These are phyloP conservation scores for Rhagologus leucostigma DNA, from an alignment of 2,113 vertebrate genomes.

Conservation along the genomic window DNA sequence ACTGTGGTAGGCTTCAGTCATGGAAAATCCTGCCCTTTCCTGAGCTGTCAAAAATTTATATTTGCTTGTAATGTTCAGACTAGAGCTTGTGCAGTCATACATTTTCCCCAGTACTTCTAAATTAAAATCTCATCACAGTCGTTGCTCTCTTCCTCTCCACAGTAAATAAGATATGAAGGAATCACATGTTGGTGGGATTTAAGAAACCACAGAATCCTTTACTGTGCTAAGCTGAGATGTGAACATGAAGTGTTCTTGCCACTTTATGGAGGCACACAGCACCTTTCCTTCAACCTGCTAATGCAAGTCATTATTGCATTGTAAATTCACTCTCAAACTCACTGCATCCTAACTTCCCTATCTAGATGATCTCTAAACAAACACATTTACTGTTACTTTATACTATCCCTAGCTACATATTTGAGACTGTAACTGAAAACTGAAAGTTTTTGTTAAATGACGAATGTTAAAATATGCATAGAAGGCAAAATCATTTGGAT, in stretches of 20 bases:
- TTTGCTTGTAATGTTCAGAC: not conserved
- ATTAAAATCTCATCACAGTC: conserved; percentile 4
- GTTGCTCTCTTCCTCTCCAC: not conserved
- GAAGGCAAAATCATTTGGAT: not conserved
- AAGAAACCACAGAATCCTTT: not conserved
- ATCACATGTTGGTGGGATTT: not conserved
- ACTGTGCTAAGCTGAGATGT: not conserved
- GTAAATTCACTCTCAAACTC: not conserved
- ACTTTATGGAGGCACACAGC: not conserved
- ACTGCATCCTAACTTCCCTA: not conserved
- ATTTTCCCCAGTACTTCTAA: not conserved
- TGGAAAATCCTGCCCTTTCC: not conserved
- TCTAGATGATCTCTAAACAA: not conserved
- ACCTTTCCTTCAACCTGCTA: not conserved
- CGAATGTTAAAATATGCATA: not conserved
- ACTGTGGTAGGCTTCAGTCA: not conserved
- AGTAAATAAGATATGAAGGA: not conserved
- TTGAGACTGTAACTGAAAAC: not conserved
- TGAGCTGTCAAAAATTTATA: not conserved
- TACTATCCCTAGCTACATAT: not conserved
- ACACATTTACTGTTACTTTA: not conserved
- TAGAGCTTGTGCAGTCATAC: not conserved
- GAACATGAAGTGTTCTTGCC: not conserved
- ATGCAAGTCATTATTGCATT: not conserved
- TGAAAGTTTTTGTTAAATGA: not conserved